phyloP scores from a whole-genome alignment of 2,888 invertebrate species.

The Dasypolia templi region DNA sequence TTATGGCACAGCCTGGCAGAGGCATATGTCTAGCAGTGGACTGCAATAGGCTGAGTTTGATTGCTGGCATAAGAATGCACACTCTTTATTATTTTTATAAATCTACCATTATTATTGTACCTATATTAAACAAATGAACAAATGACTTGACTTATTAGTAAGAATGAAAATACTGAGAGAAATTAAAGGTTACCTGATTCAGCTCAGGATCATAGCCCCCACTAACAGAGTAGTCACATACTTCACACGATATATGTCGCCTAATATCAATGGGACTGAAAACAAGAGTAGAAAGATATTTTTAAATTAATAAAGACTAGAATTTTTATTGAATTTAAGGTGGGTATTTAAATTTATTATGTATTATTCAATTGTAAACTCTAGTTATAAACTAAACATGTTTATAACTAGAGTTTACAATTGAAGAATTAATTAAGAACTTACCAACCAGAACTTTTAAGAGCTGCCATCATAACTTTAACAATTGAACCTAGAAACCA shows the following conservation, averaged over 20 bases:
- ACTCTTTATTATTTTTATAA: neutral
- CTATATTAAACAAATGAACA: neutral
- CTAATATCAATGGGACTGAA: constrained; percentile 95
- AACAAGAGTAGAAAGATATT: constrained; percentile 61
- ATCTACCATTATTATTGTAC: too few relatives aligned
- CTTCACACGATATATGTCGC: constrained; percentile 97
- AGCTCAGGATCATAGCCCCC: constrained; percentile 97
- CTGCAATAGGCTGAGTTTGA: neutral
- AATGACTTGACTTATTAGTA: neutral
- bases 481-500: constrained; percentile 92
- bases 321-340: neutral
- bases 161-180: neutral
- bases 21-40: neutral
- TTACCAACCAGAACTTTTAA: constrained; percentile 95
- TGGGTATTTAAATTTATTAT: neutral
- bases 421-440: constrained; percentile 72
- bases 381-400: too few relatives aligned
- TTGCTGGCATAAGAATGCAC: neutral
- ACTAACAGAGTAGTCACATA: constrained; percentile 95
- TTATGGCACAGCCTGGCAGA: neutral
- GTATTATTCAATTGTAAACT: neutral
- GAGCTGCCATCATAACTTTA: constrained; percentile 95
- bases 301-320: too few relatives aligned
- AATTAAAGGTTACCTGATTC: constrained; percentile 91
- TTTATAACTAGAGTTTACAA: too few relatives aligned